Base-by-base conservation (phyloP, 2,797 vertebrate species). In the Chromobotia macracanthus region DNA sequence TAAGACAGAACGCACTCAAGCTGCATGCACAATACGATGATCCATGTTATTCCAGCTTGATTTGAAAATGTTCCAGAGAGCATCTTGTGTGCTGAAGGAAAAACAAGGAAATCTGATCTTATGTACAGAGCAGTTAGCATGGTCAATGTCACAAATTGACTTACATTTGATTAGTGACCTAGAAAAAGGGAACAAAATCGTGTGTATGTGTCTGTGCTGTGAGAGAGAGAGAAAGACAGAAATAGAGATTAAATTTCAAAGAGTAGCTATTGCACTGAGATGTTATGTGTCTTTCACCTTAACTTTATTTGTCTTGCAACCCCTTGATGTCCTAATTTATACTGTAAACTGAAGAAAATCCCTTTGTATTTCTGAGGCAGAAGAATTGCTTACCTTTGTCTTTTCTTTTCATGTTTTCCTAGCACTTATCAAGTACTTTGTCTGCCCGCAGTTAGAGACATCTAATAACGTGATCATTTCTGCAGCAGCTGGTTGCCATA, bases 381-480 rank as follows among this genome's bases (percentile, higher is more conserved):
- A 41, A 64, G 53, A 66, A n/a, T 41, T 31, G 50, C 60, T 66
- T 56, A 58, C 55, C 48, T 60, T n/a, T 67, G 75, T 18, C 60
- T 51, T 56, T 35, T 51, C 3, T 53, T 70, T 53, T 44, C 35
- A 65, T 83, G 65, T 51, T 77, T 75, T 70, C 71, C 41, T 28
- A 84, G 72, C 35, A 60, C 79, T 55, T 84, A 88, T 84, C 89
- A 89, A 89, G 75, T 73, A 53, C 90, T 90, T 86, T 90, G 85
- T 90, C 86, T 63, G 50, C 85, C 74, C 77, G 84, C 87, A 89
- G 87, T 93, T 90, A 90, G 89, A 93, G 90, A 72, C 86, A 84
- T 86, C 89, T 88, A 89, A 90, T 91, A 89, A 91, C 85, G 89
- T 87, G 89, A 92, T 90, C 89, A 89, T 87, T 86, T 90, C 78